phyloP scores from a whole-genome alignment of 1,140 invertebrate genomes.

The Bombyx mandarina region DNA sequence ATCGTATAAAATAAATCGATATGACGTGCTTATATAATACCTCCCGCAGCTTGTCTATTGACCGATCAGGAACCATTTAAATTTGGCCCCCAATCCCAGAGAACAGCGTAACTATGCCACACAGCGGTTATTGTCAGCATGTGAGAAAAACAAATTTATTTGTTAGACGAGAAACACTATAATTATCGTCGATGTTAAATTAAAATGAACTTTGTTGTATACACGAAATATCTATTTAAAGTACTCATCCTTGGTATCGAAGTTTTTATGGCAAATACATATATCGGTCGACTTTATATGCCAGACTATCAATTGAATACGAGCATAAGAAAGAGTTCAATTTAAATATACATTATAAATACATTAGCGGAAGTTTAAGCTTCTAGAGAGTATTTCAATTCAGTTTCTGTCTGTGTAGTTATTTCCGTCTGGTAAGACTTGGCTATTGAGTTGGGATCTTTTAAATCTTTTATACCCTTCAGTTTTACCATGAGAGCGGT shows the following conservation, averaged over 20 bases:
- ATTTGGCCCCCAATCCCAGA: slow-evolving; percentile 17
- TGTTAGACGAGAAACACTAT: too few species aligned
- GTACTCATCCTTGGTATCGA: too few species aligned
- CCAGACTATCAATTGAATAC: too few species aligned
- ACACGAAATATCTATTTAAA: too few species aligned
- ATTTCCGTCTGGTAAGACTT: slow-evolving; percentile 44
- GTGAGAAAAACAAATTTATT: too few species aligned
- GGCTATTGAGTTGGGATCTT: slow-evolving; percentile 34
- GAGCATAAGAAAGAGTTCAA: slow-evolving; percentile 7
- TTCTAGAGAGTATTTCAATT: slow-evolving; percentile 58
- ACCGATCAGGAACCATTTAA: slow-evolving; percentile 33
- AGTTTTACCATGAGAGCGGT: slow-evolving; percentile 11
- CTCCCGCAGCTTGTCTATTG: slow-evolving; percentile 53
- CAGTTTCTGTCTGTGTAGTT: slow-evolving; percentile 55
- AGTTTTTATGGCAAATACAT: too few species aligned
- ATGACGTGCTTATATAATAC: slow-evolving; percentile 61
- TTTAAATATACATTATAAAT: slow-evolving; percentile 10
- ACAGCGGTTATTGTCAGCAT: too few species aligned
- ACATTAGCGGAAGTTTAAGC: slow-evolving; percentile 37
- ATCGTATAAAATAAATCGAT: slow-evolving; percentile 68
- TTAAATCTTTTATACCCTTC: slow-evolving; percentile 9
- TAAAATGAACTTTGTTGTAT: too few species aligned
- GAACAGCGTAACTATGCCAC: too few species aligned
- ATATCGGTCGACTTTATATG: too few species aligned
- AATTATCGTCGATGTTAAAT: too few species aligned